A percentile compares a stretch with the other conserved stretches of the same genome.
phyloP scores from a whole-genome alignment of 2,888 invertebrate genomes.

The Orthonychiurus folsomi region DNA sequence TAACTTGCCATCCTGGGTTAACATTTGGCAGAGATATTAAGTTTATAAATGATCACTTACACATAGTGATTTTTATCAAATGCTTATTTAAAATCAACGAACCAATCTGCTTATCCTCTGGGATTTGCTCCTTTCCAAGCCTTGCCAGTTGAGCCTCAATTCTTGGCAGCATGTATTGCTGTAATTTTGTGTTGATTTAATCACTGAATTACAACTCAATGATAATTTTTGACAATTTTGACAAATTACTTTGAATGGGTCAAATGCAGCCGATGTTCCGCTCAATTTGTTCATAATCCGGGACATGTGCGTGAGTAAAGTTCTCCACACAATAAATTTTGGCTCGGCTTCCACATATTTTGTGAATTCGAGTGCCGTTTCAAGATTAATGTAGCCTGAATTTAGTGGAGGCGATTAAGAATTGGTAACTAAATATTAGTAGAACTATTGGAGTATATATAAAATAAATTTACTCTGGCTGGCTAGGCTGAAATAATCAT shows the following conservation, averaged over 20 bases:
- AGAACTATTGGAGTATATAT: background rate
- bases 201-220: background rate
- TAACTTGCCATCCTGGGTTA: conserved; percentile 19
- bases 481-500: conserved; percentile 27
- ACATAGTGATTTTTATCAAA: no score
- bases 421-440: background rate
- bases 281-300: background rate
- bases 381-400: conserved; percentile 6
- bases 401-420: no score
- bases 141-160: conserved; percentile 16
- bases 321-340: conserved; percentile 3
- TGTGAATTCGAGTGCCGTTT: conserved; percentile 10
- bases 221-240: background rate
- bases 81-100: no score
- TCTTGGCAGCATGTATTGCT: conserved; percentile 18
- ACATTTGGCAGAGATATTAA: no score
- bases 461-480: background rate
- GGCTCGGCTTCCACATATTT: conserved; percentile 1
- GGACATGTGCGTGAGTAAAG: conserved; percentile 2
- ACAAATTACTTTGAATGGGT: conserved; percentile 1
- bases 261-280: background rate
- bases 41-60: no score
- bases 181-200: background rate
- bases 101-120: no score
- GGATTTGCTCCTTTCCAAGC: conserved; percentile 19